phyloP scores from a whole-genome alignment of 2,113 vertebrate genomes.

The Oreochromis niloticus region DNA sequence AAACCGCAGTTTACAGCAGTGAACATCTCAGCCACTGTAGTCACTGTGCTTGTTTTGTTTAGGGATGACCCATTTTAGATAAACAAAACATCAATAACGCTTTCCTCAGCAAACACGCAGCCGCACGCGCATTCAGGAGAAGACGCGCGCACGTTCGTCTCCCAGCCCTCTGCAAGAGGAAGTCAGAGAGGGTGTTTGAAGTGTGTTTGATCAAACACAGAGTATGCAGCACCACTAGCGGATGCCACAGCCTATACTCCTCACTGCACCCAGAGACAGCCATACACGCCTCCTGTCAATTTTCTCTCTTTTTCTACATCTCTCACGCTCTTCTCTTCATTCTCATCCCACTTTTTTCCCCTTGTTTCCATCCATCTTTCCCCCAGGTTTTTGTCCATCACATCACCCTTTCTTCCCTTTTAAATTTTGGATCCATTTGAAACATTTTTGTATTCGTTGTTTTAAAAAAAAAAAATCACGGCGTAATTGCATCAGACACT shows the following conservation, averaged over 20 bases:
- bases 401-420: not conserved
- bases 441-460: not conserved
- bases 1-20: not conserved
- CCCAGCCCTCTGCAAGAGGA: constrained; percentile 17
- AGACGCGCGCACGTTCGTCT: not conserved
- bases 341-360: not conserved
- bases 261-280: constrained; percentile 50
- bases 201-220: constrained; percentile 68
- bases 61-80: constrained; percentile 58
- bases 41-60: constrained; percentile 17
- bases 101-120: constrained; percentile 42
- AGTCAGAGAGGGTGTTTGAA: constrained; percentile 64
- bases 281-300: constrained; percentile 48
- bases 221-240: constrained; percentile 61
- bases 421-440: not conserved
- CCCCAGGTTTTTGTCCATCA: not conserved
- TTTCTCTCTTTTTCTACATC: constrained; percentile 4
- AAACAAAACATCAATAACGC: constrained; percentile 45
- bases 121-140: not conserved
- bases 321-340: constrained; percentile 11
- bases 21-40: not conserved
- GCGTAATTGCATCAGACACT: constrained; percentile 11
- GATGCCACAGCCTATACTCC: constrained; percentile 56
- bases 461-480: constrained; percentile 16
- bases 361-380: not conserved